phyloP scores from a whole-genome alignment of 2,888 invertebrate species.

The Meganola albula region DNA sequence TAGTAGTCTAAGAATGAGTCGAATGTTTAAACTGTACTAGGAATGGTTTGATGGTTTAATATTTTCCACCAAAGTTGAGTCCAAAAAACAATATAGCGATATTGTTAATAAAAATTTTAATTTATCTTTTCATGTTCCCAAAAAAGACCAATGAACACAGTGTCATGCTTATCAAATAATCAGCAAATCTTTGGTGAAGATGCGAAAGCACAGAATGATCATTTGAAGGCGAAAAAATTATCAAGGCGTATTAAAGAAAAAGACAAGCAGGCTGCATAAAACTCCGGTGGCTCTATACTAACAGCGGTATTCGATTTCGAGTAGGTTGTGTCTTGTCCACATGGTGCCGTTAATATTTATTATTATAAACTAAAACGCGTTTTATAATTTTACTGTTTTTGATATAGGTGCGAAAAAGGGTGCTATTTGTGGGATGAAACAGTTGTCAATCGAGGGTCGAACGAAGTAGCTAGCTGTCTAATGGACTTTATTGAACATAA shows the following conservation, averaged over 20 bases:
- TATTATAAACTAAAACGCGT: conserved; percentile 14
- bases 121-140: conserved; percentile 16
- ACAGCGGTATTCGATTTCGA: conserved; percentile 9
- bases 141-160: conserved; percentile 17
- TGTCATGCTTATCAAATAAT: conserved; percentile 1
- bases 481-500: conserved; percentile 8
- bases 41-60: conserved; percentile 13
- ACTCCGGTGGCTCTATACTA: conserved; percentile 4
- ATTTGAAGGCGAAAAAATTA: conserved; percentile 3
- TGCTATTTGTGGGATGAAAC: conserved; percentile 19
- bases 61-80: conserved; percentile 11
- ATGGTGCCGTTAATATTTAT: conserved; percentile 6
- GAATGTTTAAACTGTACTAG: conserved; percentile 12
- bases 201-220: background rate
- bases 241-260: conserved; percentile 10
- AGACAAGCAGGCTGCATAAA: conserved; percentile 13
- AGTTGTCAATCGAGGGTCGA: conserved; percentile 14
- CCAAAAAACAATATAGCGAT: conserved; percentile 11
- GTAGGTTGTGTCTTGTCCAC: conserved; percentile 13
- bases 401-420: conserved; percentile 13
- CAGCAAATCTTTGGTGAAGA: background rate
- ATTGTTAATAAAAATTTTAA: conserved; percentile 17
- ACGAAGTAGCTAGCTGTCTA: conserved; percentile 11
- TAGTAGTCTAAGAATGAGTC: conserved; percentile 12
- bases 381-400: conserved; percentile 14